Evolutionary conservation across 2,888 invertebrate species (phyloP), one percentile per base, ranked within the genome.

Genomic region (Trachelus iudaicus): DNA sequence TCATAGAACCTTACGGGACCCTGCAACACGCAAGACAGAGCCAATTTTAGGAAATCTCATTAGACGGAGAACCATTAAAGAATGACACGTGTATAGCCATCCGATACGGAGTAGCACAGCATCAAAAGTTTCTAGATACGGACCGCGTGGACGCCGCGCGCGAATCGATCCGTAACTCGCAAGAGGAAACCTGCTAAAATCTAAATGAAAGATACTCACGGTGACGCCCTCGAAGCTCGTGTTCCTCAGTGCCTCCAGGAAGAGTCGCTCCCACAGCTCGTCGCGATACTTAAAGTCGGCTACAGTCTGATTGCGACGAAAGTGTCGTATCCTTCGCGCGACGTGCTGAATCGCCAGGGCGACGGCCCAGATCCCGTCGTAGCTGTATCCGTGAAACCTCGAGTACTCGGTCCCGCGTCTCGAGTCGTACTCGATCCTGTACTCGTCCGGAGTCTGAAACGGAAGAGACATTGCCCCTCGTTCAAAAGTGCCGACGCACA

Each of bases 331-430:
- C 83, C 95, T 93, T 84, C 96, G 95, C 0, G 98, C 96, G 34
- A 98, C 97, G 83, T 96, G 96, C 89, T 98, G 97, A 80, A 99
- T 96, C 0, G 99, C 99, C 80, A 98, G 92, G 0, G 99, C 99
- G 84, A 99, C 97, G 0, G 98, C 97, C 99, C 99, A 99, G 83
- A 99, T 97, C 6, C 98, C 99, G 92, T 99, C 99, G 91, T 99
- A 99, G 13, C 99, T 98, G 92, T 99, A 99, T 3, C 98, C 99
- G 91, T 99, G 98, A 90, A 98, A 99, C 83, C 98, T 94, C 68
- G 98, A 98, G 92, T 97, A 98, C 88, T 98, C 97, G 1, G 92
- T 90, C 1, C 96, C 96, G 83, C 97, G 93, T 81, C 96, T 92
- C 40, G 95, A 94, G 87, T 98, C 95, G 91, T 98, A 98, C 90